phyloP scores from a whole-genome alignment of 1,140 invertebrate genomes.

The Temnothorax nylanderi region DNA sequence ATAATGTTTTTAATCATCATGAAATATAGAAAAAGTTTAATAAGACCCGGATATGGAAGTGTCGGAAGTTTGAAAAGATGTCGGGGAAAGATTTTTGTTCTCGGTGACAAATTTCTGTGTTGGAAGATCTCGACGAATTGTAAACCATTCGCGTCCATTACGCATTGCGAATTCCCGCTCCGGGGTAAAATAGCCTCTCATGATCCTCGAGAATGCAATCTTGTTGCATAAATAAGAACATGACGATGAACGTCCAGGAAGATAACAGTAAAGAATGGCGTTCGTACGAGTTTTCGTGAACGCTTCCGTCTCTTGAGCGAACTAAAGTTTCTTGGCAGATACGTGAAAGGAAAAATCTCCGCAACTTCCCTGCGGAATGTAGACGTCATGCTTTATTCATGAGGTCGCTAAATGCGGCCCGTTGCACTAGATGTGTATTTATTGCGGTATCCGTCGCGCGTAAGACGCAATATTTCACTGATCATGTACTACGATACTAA shows the following conservation, averaged over 20 bases:
- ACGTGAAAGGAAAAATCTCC: conserved; percentile 51
- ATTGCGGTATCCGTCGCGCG: conserved; percentile 50
- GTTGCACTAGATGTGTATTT: conserved; percentile 61
- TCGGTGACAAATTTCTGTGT: neutral
- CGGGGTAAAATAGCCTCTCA: conserved; percentile 19
- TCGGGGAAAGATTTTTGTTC: neutral
- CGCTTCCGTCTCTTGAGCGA: conserved; percentile 40
- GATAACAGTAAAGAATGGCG: conserved; percentile 53
- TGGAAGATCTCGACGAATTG: neutral
- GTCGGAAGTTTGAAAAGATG: neutral
- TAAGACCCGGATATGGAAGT: neutral
- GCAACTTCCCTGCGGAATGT: conserved; percentile 57
- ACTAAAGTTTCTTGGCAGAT: conserved; percentile 46
- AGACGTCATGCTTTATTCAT: conserved; percentile 73
- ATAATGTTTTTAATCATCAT: neutral
- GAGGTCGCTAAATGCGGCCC: conserved; percentile 68
- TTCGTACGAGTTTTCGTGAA: conserved; percentile 49
- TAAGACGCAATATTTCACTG: conserved; percentile 51
- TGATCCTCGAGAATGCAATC: conserved; percentile 45
- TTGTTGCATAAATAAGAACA: conserved; percentile 55
- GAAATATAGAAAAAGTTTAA: neutral
- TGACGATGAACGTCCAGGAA: conserved; percentile 52
- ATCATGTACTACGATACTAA: conserved; percentile 37
- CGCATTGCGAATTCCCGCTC: conserved; percentile 12
- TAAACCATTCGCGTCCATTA: conserved; percentile 16